Conservation (phyloP, 2,888 invertebrate species). For the Harpalus rubripes region DNA sequence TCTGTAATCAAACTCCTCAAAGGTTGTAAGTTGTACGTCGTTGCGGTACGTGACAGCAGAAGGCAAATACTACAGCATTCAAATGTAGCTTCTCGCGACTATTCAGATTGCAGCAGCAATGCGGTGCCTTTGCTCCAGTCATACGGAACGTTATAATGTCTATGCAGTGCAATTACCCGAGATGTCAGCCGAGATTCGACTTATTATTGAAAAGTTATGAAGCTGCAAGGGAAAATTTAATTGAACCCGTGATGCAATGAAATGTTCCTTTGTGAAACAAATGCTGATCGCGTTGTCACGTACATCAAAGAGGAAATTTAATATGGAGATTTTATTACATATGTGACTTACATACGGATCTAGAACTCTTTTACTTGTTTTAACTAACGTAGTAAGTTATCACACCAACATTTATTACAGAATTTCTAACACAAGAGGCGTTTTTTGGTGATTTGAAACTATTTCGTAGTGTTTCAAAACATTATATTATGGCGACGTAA, state of each 20-base stretch:
- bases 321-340: constrained; percentile 35
- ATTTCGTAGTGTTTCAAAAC: too few species aligned
- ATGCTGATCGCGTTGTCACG: constrained; percentile 30
- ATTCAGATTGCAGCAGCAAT: constrained; percentile 8
- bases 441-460: too few species aligned
- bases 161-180: constrained; percentile 32
- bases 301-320: constrained; percentile 27
- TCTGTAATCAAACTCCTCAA: too few species aligned
- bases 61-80: neutral
- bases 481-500: too few species aligned
- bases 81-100: neutral
- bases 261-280: constrained; percentile 37
- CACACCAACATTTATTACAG: neutral
- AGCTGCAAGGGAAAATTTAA: constrained; percentile 20
- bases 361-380: neutral
- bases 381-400: neutral
- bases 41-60: neutral
- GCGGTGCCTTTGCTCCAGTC: constrained; percentile 38
- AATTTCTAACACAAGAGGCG: neutral
- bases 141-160: constrained; percentile 37
- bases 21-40: neutral
- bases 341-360: constrained; percentile 9
- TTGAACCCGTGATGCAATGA: constrained; percentile 24
- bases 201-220: constrained; percentile 45
- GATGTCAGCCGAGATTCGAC: constrained; percentile 30